These are phyloP conservation scores for Drosophila mayaguana DNA, from an alignment of 2,888 invertebrate genomes.

Conservation along the genomic window DNA sequence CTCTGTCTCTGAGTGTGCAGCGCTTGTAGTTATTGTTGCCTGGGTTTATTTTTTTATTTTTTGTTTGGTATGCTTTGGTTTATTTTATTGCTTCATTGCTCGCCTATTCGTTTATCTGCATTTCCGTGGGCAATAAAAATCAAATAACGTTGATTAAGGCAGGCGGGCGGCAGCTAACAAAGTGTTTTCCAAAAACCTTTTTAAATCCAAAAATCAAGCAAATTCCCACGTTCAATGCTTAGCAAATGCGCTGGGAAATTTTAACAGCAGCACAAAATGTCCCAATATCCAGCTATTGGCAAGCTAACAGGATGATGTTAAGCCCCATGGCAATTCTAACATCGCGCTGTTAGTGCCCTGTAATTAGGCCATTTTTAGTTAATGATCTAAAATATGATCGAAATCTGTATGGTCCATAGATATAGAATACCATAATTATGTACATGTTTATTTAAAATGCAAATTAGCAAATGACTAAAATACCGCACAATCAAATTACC, in stretches of 20 bases:
- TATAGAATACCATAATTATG: too few species aligned
- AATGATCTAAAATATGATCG: conserved; percentile 12
- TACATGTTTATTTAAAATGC: not conserved
- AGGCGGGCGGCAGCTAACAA: not conserved
- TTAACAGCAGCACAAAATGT: conserved; percentile 39
- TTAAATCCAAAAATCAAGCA: conserved; percentile 14
- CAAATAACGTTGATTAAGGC: conserved; percentile 57
- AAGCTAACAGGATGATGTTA: conserved; percentile 19
- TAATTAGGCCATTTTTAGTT: not conserved
- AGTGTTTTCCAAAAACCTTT: conserved; percentile 37
- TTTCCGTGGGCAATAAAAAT: conserved; percentile 58
- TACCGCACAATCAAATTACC: conserved; percentile 9
- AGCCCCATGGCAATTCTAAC: not conserved
- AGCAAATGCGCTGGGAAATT: conserved; percentile 40
- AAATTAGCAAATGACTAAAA: conserved; percentile 2
- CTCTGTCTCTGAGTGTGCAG: conserved; percentile 16
- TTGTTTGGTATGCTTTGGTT: conserved; percentile 19
- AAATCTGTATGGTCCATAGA: not conserved
- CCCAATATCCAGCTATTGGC: not conserved
- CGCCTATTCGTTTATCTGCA: conserved; percentile 57
- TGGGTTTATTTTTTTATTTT: not conserved
- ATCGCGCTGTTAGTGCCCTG: not conserved
- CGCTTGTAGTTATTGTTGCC: conserved; percentile 16
- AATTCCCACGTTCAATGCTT: conserved; percentile 8
- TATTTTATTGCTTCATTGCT: conserved; percentile 54